phyloP scores from a whole-genome alignment of 2,888 invertebrate species.

The Zeuzera pyrina region DNA sequence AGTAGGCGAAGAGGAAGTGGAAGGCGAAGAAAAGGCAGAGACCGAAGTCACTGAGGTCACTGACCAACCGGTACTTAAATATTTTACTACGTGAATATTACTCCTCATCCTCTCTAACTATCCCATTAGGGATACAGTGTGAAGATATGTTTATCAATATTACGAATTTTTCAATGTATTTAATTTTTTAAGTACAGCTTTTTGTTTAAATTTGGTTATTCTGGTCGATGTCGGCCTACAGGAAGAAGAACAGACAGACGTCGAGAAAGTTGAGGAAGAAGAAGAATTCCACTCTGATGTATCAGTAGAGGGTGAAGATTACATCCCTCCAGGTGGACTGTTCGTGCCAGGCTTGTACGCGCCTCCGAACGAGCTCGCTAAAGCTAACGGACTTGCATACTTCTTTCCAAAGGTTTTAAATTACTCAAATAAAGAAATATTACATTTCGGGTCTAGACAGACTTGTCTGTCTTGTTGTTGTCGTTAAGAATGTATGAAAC shows the following conservation, averaged over 20 bases:
- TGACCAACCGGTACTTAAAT: neutral
- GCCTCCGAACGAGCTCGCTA: slow-evolving; percentile 54
- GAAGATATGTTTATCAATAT: too few relatives aligned
- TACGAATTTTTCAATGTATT: too few relatives aligned
- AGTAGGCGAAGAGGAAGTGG: slow-evolving; percentile 21
- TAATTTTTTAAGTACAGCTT: too few relatives aligned
- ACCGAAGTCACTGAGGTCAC: slow-evolving; percentile 18
- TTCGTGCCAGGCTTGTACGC: slow-evolving; percentile 57
- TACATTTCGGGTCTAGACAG: too few relatives aligned
- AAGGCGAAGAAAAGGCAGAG: slow-evolving; percentile 17
- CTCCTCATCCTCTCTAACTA: too few relatives aligned
- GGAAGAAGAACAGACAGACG: slow-evolving; percentile 18
- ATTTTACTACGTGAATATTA: too few relatives aligned
- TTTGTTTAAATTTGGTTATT: neutral
- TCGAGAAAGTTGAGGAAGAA: slow-evolving; percentile 31
- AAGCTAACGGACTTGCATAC: slow-evolving; percentile 44
- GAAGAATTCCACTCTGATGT: slow-evolving; percentile 54
- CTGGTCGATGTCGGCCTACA: neutral
- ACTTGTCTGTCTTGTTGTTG: too few relatives aligned
- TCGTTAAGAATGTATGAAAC: too few relatives aligned
- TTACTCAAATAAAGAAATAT: neutral
- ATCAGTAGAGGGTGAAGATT: slow-evolving; percentile 52
- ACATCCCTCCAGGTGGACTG: slow-evolving; percentile 57
- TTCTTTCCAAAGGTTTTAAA: slow-evolving; percentile 50
- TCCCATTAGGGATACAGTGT: too few relatives aligned